phyloP scores from a whole-genome alignment of 2,797 vertebrate species.

The Falco berigora region DNA sequence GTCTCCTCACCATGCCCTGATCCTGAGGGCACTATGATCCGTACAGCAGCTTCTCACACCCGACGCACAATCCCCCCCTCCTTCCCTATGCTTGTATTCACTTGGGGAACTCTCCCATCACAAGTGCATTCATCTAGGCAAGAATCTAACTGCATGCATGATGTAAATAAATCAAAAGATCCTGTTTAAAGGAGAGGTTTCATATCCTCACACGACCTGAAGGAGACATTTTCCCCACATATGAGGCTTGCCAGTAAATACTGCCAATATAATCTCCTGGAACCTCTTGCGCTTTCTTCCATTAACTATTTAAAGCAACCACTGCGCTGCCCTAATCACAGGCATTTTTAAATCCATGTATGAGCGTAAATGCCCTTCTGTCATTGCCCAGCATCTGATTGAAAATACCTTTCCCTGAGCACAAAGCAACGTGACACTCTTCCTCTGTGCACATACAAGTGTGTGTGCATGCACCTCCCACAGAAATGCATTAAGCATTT shows the following conservation, averaged over 20 bases:
- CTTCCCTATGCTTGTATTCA: background rate
- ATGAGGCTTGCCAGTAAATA: background rate
- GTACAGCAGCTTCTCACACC: background rate
- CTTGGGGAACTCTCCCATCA: background rate
- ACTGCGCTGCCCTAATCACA: background rate
- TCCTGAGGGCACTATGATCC: background rate
- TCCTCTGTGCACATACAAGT: background rate
- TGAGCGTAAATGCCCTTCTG: background rate
- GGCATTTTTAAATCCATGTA: background rate
- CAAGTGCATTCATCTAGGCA: background rate
- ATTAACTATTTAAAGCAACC: background rate
- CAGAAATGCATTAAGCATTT: background rate
- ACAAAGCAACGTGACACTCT: background rate
- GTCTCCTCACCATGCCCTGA: background rate
- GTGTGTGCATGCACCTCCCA: background rate
- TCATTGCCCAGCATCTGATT: background rate
- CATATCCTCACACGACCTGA: background rate
- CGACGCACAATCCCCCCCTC: background rate
- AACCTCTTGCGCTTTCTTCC: background rate
- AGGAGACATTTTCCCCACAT: background rate
- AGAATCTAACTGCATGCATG: background rate
- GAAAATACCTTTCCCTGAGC: background rate
- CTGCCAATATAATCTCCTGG: background rate
- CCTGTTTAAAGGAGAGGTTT: background rate
- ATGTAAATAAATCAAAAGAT: constrained; percentile 2